phyloP scores from a whole-genome alignment of 2,113 vertebrate genomes.

The Egretta garzetta region DNA sequence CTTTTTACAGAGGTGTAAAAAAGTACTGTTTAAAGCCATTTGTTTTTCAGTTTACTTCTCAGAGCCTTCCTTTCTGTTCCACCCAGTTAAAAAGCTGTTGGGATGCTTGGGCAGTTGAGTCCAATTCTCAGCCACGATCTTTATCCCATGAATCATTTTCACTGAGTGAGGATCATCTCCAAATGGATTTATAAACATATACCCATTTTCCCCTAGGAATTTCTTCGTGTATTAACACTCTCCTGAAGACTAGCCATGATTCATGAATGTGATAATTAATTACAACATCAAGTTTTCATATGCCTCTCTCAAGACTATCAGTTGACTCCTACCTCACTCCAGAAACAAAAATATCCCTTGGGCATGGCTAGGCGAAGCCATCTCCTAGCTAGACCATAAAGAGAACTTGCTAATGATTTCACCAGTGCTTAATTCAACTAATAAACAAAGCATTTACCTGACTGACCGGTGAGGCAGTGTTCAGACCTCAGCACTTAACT shows the following conservation, averaged over 20 bases:
- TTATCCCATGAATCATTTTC: background rate
- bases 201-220: background rate
- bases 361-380: background rate
- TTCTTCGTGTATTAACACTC: background rate
- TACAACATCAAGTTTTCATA: background rate
- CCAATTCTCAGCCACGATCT: background rate
- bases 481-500: background rate
- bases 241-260: background rate
- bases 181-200: background rate
- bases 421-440: background rate
- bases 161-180: background rate
- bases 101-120: background rate
- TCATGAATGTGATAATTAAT: background rate
- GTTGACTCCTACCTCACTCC: background rate
- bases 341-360: background rate
- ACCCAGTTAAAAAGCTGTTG: background rate
- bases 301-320: background rate
- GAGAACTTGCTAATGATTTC: background rate
- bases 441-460: background rate
- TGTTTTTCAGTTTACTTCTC: background rate
- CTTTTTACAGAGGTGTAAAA: background rate
- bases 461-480: background rate
- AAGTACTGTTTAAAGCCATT: background rate
- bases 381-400: background rate
- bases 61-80: background rate